These are phyloP conservation scores for Anagyrus pseudococci DNA, from an alignment of 2,888 invertebrate species.

Conservation along the genomic window DNA sequence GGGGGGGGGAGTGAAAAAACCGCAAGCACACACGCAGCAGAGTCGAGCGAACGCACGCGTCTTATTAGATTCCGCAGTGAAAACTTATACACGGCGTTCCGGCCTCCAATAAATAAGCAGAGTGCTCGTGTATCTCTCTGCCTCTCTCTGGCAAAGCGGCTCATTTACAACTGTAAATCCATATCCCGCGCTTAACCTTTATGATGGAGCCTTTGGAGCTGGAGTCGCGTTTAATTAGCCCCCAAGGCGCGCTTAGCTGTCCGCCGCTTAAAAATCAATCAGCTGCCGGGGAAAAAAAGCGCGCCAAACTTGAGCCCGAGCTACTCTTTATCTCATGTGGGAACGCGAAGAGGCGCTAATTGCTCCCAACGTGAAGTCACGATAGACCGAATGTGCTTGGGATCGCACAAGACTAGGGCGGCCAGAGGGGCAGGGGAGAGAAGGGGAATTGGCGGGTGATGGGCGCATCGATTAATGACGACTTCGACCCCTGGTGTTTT, in stretches of 20 bases:
- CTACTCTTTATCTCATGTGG: constrained; percentile 2
- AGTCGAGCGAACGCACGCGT: neutral
- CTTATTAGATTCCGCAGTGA: too few species aligned
- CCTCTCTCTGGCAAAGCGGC: too few species aligned
- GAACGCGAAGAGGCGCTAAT: constrained; percentile 23
- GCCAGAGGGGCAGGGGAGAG: neutral
- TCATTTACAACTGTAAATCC: too few species aligned
- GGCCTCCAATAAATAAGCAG: neutral
- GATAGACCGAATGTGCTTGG: neutral
- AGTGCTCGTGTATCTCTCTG: neutral
- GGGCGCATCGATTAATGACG: constrained; percentile 8
- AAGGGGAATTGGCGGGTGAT: neutral
- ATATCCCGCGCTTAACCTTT: too few species aligned
- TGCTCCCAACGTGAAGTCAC: constrained; percentile 4
- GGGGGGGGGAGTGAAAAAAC: neutral
- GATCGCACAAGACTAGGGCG: neutral
- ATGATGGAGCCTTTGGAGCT: too few species aligned
- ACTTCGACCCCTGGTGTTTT: neutral
- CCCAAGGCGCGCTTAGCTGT: neutral
- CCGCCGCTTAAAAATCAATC: constrained; percentile 30
- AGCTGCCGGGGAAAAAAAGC: constrained; percentile 7
- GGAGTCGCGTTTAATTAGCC: constrained; percentile 10
- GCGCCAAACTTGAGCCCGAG: neutral
- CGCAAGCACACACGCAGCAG: neutral
- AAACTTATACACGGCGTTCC: neutral